Evolutionary conservation across 2,888 invertebrate species (phyloP).

Genomic region (Lasioglossum oenotherae): DNA sequence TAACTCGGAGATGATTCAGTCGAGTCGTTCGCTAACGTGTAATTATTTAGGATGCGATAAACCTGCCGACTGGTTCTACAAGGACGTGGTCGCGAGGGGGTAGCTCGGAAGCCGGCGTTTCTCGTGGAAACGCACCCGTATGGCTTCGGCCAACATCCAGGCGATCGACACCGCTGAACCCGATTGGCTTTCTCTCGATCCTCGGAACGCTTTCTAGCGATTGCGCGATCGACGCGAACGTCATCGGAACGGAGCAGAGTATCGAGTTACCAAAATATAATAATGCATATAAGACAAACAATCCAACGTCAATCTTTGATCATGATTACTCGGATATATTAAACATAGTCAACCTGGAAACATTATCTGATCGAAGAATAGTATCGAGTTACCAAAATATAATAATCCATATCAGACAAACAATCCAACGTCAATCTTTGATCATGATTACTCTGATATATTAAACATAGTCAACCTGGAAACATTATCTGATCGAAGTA

Average conservation of each 20-base stretch:
- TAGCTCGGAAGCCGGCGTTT: conserved; percentile 37
- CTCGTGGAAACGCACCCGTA: conserved; percentile 57
- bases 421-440: too few relatives aligned
- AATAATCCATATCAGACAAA: too few relatives aligned
- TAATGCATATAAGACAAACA: too few relatives aligned
- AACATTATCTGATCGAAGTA: too few relatives aligned
- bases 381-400: background rate
- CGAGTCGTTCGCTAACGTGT: background rate
- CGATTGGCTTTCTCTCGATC: conserved; percentile 43
- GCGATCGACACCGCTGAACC: conserved; percentile 49
- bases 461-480: too few relatives aligned
- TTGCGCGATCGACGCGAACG: background rate
- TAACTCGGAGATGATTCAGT: background rate
- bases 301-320: too few relatives aligned
- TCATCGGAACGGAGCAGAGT: background rate
- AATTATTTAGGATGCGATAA: background rate
- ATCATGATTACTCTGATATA: too few relatives aligned
- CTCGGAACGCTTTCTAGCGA: conserved; percentile 25
- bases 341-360: too few relatives aligned
- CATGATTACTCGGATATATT: too few relatives aligned
- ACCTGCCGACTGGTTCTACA: conserved; percentile 1
- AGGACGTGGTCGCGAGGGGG: conserved; percentile 3
- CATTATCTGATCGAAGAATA: too few relatives aligned
- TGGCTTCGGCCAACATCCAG: conserved; percentile 57
- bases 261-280: background rate